Conservation (phyloP, 2,113 vertebrate species). For the Benitochromis conjunctus region DNA sequence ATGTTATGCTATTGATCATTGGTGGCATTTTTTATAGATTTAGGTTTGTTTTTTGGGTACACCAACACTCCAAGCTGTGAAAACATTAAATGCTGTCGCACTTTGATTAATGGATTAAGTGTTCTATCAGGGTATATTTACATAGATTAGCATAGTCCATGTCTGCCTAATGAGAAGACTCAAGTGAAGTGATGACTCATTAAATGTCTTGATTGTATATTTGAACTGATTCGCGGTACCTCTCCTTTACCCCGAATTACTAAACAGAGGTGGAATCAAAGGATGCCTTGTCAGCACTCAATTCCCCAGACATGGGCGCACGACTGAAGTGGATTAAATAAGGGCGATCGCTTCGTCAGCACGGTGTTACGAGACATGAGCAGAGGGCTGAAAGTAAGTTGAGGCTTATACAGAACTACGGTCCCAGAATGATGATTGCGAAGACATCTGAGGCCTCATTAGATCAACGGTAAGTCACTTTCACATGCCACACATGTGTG, state of each 20-base stretch:
- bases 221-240: constrained; percentile 14
- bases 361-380: constrained; percentile 29
- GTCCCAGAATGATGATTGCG: constrained; percentile 19
- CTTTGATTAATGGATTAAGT: constrained; percentile 18
- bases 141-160: constrained; percentile 29
- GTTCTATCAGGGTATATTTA: constrained; percentile 30
- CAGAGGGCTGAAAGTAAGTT: constrained; percentile 30
- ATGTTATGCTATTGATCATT: neutral
- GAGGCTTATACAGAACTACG: constrained; percentile 22
- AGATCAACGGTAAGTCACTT: constrained; percentile 16
- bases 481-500: neutral
- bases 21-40: neutral
- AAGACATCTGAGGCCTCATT: constrained; percentile 17
- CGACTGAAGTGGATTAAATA: constrained; percentile 40
- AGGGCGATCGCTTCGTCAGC: constrained; percentile 48
- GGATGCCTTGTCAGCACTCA: constrained; percentile 63
- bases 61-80: neutral
- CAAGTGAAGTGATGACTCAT: constrained; percentile 43
- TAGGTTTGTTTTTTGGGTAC: neutral
- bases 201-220: constrained; percentile 18
- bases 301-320: constrained; percentile 49
- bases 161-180: constrained; percentile 34
- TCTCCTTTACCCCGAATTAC: constrained; percentile 31
- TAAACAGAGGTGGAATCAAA: constrained; percentile 67
- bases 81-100: neutral